phyloP scores from a whole-genome alignment of 2,888 invertebrate species.

The Ennomos erosarius region DNA sequence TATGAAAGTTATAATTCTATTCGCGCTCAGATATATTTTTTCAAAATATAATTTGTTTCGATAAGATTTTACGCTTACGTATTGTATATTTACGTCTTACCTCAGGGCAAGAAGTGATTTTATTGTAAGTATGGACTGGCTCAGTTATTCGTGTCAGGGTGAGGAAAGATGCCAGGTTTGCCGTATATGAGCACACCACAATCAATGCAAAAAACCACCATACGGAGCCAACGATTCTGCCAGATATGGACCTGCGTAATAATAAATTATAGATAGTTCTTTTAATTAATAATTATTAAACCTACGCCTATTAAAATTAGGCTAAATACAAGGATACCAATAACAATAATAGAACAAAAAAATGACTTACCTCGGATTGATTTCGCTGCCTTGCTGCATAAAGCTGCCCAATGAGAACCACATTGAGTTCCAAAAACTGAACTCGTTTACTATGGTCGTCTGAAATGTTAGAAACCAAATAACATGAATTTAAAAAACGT shows the following conservation, averaged over 20 bases:
- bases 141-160: conserved; percentile 97
- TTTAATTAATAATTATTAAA: too few relatives aligned
- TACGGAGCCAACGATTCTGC: conserved; percentile 96
- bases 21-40: too few relatives aligned
- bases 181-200: conserved; percentile 98
- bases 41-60: too few relatives aligned
- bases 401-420: conserved; percentile 99
- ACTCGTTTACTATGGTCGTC: conserved; percentile 94
- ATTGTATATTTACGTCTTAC: conserved; percentile 43
- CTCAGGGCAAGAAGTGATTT: conserved; percentile 68
- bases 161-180: conserved; percentile 97
- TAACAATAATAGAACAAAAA: conserved; percentile 30
- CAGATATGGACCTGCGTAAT: conserved; percentile 89
- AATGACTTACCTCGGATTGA: conserved; percentile 93
- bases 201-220: conserved; percentile 99
- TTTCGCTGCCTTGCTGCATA: conserved; percentile 99
- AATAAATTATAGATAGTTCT: background rate
- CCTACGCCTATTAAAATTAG: too few relatives aligned
- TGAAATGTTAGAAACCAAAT: conserved; percentile 54
- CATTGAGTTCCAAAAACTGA: conserved; percentile 97
- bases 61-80: too few relatives aligned
- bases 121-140: conserved; percentile 88
- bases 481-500: background rate
- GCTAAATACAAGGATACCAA: too few relatives aligned
- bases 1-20: too few relatives aligned